Percentiles rank a stretch among this genome's conserved stretches.
Evolutionary conservation across 1,140 invertebrate genomes (phyloP).

Genomic region (Tachypleus tridentatus): DNA sequence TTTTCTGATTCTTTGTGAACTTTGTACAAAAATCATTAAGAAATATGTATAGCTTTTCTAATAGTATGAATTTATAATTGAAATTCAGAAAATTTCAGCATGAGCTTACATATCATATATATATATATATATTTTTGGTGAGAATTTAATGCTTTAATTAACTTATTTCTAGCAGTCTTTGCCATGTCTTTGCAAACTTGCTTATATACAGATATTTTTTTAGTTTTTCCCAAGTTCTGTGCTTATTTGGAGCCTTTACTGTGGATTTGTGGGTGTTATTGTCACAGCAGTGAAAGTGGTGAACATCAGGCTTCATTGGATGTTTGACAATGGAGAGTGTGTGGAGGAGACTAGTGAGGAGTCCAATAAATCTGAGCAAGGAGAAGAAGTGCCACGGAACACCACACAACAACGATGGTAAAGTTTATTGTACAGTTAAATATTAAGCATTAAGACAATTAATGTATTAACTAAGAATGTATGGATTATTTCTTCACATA

Average conservation of each 20-base stretch:
- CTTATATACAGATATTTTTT: too few species aligned
- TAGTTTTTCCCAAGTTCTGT: slow-evolving; percentile 55
- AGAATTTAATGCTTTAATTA: slow-evolving; percentile 10
- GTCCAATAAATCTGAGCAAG: slow-evolving; percentile 16
- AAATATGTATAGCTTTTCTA: too few species aligned
- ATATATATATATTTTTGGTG: not conserved
- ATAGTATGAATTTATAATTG: not conserved
- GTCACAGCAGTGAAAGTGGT: slow-evolving; percentile 74
- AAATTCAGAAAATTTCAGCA: not conserved
- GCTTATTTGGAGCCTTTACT: slow-evolving; percentile 77
- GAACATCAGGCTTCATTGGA: slow-evolving; percentile 82
- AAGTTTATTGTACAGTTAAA: too few species aligned
- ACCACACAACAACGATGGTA: too few species aligned
- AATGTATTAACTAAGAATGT: too few species aligned
- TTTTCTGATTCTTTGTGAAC: too few species aligned
- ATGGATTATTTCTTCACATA: too few species aligned
- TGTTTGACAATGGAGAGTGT: slow-evolving; percentile 90
- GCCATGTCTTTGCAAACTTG: too few species aligned
- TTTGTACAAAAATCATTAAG: too few species aligned
- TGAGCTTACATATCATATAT: slow-evolving; percentile 3
- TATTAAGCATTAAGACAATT: too few species aligned
- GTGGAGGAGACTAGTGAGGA: slow-evolving; percentile 45
- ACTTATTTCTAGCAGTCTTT: not conserved
- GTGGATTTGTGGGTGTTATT: slow-evolving; percentile 59
- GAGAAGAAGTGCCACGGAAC: too few species aligned